phyloP scores from a whole-genome alignment of 1,140 invertebrate species.

The Oryzaephilus surinamensis region DNA sequence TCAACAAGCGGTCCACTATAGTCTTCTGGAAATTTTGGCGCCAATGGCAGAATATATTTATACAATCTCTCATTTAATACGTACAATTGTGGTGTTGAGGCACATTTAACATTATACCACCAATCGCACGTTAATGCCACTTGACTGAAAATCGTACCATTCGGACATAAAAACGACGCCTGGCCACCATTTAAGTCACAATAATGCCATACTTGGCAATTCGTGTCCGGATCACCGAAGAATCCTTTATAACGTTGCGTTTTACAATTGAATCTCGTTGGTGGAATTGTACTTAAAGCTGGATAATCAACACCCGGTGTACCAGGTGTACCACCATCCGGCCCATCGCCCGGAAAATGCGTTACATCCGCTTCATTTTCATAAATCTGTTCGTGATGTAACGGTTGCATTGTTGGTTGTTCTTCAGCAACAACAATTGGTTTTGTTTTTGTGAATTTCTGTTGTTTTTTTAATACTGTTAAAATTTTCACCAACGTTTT shows the following conservation, averaged over 20 bases:
- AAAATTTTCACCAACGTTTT: constrained; percentile 62
- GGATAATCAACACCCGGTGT: constrained; percentile 76
- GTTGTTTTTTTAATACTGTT: constrained; percentile 47
- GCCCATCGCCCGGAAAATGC: constrained; percentile 24
- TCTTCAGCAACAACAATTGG: constrained; percentile 28
- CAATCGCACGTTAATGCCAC: constrained; percentile 76
- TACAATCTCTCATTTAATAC: constrained; percentile 79
- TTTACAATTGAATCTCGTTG: constrained; percentile 71
- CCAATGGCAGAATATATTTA: constrained; percentile 73
- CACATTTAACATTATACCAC: constrained; percentile 86
- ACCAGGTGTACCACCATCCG: constrained; percentile 60
- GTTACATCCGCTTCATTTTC: constrained; percentile 24
- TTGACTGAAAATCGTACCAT: constrained; percentile 86
- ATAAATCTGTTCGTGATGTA: constrained; percentile 14
- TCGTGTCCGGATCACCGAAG: constrained; percentile 77
- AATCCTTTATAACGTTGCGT: constrained; percentile 81
- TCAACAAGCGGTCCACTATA: constrained; percentile 76
- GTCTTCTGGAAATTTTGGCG: constrained; percentile 78
- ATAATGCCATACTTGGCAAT: constrained; percentile 78
- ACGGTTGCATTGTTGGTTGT: constrained; percentile 9
- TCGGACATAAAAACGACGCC: constrained; percentile 81
- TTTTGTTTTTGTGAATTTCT: constrained; percentile 24
- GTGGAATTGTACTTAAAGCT: constrained; percentile 60
- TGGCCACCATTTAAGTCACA: constrained; percentile 85
- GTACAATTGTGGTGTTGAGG: constrained; percentile 69